Evolutionary conservation across 2,113 vertebrate genomes (phyloP), one percentile per base, ranked within the genome.

Genomic region (Actenoides lindsayi): DNA sequence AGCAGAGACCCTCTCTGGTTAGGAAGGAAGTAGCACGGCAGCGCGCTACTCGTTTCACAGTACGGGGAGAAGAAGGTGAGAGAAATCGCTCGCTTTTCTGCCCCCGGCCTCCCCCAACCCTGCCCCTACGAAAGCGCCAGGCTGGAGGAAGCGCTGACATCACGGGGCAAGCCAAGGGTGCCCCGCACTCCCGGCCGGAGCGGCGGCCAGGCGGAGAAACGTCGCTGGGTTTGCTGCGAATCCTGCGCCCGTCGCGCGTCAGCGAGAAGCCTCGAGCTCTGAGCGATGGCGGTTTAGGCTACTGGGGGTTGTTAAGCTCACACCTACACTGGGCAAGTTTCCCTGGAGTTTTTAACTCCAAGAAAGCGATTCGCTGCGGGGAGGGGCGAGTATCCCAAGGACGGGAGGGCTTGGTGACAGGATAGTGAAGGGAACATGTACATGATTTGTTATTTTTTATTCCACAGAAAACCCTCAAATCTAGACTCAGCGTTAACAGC

Each of bases 361-460:
- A 70, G 63, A 35, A 92, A 91, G 69, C 54, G 63, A 92, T 30
- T 75, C 77, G 33, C 6, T 87, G 85, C 11, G 71, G 71, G 83
- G 68, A 93, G 53, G 57, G 93, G 39, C 30, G 48, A 75, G 44
- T 6, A 17, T 42, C 93, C 91, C 94, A 69, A 93, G 88, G 94
- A 75, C 9, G 12, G 7, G 70, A 90, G 83, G 90, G 67, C 78
- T 31, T 75, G 94, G 92, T 71, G 56, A 94, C 73, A 94, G 95
- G 92, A 91, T 94, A 93, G 74, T 59, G 79, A 93, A 94, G 95
- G 95, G 94, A 94, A 94, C 96, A 94, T 89, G 83, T 69, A 84
- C 94, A 80, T 79, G 70, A 94, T 93, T 95, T 94, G 92, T 96
- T 96, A 94, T 95, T 93, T 95, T 96, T 96, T 94, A 93, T 93